Evolutionary conservation across 2,888 invertebrate species (phyloP).

Genomic region (Cyclophora albipunctata): DNA sequence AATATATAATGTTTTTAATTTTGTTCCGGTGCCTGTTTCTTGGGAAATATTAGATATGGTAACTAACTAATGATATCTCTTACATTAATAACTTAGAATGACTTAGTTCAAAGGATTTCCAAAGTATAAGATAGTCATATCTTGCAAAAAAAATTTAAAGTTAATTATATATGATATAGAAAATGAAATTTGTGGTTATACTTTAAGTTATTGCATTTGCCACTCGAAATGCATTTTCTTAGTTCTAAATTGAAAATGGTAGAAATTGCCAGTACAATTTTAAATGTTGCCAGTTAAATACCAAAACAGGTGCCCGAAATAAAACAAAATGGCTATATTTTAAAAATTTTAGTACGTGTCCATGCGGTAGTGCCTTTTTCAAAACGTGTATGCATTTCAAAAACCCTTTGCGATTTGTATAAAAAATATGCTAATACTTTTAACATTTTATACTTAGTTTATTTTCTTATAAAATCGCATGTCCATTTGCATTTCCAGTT

Average conservation of each 20-base stretch:
- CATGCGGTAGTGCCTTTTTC: slow-evolving; percentile 43
- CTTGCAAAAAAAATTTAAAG: no score
- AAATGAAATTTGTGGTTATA: no score
- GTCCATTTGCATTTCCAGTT: slow-evolving; percentile 38
- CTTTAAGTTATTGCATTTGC: no score
- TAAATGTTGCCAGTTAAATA: slow-evolving; percentile 2
- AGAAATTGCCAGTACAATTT: neutral
- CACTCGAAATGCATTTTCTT: no score
- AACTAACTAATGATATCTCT: no score
- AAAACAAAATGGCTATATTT: slow-evolving; percentile 2
- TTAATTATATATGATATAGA: no score
- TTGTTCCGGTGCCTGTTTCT: slow-evolving; percentile 19
- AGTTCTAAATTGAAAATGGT: no score
- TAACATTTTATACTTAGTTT: neutral
- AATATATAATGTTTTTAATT: slow-evolving; percentile 13
- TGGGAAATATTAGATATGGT: no score
- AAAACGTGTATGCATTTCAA: slow-evolving; percentile 42
- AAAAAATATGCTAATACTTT: slow-evolving; percentile 23
- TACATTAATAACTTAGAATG: no score
- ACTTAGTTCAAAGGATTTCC: no score
- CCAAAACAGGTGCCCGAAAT: no score
- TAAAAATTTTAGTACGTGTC: slow-evolving; percentile 5
- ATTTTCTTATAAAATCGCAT: slow-evolving; percentile 30
- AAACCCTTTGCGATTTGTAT: slow-evolving; percentile 31
- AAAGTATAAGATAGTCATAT: no score